Conservation (phyloP, 2,113 vertebrate genomes). For the Xenopus tropicalis region DNA sequence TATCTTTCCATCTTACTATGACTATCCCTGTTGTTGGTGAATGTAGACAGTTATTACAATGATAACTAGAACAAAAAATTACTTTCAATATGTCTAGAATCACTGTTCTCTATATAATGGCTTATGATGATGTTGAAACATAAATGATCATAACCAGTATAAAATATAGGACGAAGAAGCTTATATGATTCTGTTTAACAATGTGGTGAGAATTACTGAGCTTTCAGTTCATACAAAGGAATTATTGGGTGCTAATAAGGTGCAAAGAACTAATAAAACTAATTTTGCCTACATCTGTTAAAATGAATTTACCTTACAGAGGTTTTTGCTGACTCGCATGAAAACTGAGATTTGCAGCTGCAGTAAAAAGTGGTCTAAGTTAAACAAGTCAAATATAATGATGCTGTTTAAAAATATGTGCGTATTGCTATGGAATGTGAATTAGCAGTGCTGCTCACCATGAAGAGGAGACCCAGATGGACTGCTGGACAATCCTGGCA, state of each 20-base stretch:
- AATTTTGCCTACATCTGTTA: neutral
- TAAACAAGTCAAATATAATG: conserved; percentile 11
- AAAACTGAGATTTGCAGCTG: conserved; percentile 14
- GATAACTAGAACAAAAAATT: no score
- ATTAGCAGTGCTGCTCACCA: conserved; percentile 66
- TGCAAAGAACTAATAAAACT: neutral
- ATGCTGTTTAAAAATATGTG: conserved; percentile 10
- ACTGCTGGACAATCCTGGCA: conserved; percentile 90
- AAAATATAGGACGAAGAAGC: no score
- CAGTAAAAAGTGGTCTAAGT: conserved; percentile 20
- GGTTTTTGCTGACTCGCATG: conserved; percentile 18
- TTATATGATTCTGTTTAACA: no score
- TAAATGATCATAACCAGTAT: no score
- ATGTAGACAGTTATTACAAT: no score
- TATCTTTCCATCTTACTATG: no score
- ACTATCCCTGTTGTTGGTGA: no score
- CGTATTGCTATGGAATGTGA: conserved; percentile 23
- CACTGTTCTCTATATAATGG: no score
- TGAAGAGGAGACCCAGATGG: conserved; percentile 92
- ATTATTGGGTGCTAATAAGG: conserved; percentile 1
- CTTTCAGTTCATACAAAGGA: conserved; percentile 3
- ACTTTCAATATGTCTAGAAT: no score
- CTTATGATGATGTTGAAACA: no score
- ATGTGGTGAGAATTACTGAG: neutral
- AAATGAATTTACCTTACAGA: neutral